A percentile compares a stretch with the other conserved stretches of the same genome.
phyloP scores from a whole-genome alignment of 2,888 invertebrate species.

The Gasteruption jaculator region DNA sequence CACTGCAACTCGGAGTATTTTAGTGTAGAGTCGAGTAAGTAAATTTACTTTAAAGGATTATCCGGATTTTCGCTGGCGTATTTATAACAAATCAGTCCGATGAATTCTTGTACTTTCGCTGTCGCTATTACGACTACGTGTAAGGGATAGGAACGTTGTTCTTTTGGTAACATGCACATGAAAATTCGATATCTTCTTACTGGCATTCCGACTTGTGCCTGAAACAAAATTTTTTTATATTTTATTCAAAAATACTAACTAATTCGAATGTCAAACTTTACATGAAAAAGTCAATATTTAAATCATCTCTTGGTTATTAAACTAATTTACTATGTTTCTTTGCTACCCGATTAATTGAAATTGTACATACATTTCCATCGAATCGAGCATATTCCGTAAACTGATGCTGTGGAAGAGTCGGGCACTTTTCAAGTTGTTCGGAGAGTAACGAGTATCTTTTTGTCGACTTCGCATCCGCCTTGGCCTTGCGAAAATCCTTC shows the following conservation, averaged over 20 bases:
- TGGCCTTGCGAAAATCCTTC: slow-evolving; percentile 49
- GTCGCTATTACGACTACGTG: slow-evolving; percentile 74
- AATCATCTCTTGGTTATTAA: slow-evolving; percentile 7
- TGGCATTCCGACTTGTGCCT: slow-evolving; percentile 70
- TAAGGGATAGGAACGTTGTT: slow-evolving; percentile 79
- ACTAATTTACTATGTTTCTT: too few relatives aligned
- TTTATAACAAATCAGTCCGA: slow-evolving; percentile 89
- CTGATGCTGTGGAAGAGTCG: slow-evolving; percentile 76
- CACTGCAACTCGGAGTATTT: too few relatives aligned
- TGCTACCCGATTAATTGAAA: slow-evolving; percentile 6
- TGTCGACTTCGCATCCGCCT: too few relatives aligned
- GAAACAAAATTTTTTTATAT: too few relatives aligned
- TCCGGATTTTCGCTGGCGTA: slow-evolving; percentile 54
- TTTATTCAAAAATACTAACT: slow-evolving; percentile 10
- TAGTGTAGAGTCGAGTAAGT: too few relatives aligned
- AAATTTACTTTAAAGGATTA: slow-evolving; percentile 48
- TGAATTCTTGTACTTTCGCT: slow-evolving; percentile 85
- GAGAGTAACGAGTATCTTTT: slow-evolving; percentile 64
- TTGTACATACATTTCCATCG: slow-evolving; percentile 66
- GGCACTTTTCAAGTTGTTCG: slow-evolving; percentile 72
- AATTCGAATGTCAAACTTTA: slow-evolving; percentile 1
- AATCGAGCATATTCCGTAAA: slow-evolving; percentile 87
- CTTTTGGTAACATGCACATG: slow-evolving; percentile 79
- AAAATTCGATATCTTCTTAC: slow-evolving; percentile 86
- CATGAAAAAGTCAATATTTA: background rate